Percentiles rank a stretch among this genome's conserved stretches.
Conservation (phyloP, 92 coral and sea anemone species). For the Porites lobata region DNA sequence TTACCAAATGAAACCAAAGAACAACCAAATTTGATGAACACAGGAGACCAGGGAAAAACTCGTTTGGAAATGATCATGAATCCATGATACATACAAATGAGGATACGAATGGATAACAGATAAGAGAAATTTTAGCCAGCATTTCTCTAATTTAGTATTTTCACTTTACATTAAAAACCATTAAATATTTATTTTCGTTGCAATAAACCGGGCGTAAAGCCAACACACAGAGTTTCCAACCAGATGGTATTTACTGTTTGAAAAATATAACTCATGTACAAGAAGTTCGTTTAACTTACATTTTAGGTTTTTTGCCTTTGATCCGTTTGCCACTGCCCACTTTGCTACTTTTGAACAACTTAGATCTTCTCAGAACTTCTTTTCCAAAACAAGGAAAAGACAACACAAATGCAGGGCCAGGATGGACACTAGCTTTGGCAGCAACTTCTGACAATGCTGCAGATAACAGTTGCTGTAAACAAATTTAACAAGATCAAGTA, state of each 20-base stretch:
- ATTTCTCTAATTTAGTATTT: too few relatives aligned
- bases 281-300: background rate
- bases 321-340: conserved; percentile 42
- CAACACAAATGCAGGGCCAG: conserved; percentile 85
- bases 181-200: too few relatives aligned
- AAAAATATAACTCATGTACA: too few relatives aligned
- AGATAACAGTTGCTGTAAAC: conserved; percentile 74
- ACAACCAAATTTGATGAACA: too few relatives aligned
- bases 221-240: too few relatives aligned
- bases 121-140: too few relatives aligned
- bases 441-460: conserved; percentile 80
- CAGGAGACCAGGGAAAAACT: too few relatives aligned
- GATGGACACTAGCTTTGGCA: conserved; percentile 62
- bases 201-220: too few relatives aligned
- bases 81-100: too few relatives aligned
- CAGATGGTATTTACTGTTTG: too few relatives aligned
- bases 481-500: background rate
- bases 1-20: too few relatives aligned
- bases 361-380: conserved; percentile 47
- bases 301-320: conserved; percentile 28
- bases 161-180: background rate
- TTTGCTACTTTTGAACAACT: conserved; percentile 13
- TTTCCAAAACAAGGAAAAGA: conserved; percentile 80
- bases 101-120: background rate
- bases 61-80: too few relatives aligned